These are phyloP conservation scores for Drosophila koepferae DNA, from an alignment of 2,888 invertebrate genomes.

Conservation along the genomic window DNA sequence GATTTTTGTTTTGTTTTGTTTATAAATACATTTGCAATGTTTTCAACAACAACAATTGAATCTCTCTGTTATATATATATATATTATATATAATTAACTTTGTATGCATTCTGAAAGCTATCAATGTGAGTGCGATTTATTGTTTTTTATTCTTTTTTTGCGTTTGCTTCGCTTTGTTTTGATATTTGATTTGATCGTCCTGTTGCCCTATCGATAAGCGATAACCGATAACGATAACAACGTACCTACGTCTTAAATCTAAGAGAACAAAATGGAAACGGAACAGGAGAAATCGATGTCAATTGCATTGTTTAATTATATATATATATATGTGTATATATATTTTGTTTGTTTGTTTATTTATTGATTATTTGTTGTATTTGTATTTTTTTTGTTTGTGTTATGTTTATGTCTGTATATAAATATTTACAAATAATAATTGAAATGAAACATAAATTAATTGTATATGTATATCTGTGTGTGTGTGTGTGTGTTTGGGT, in stretches of 20 bases:
- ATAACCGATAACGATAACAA: constrained; percentile 22
- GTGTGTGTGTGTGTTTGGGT: not conserved
- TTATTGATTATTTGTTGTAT: constrained; percentile 35
- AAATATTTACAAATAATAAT: constrained; percentile 51
- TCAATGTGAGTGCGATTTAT: constrained; percentile 55
- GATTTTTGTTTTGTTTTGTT: constrained; percentile 34
- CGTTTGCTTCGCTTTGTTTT: not conserved
- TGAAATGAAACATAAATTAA: constrained; percentile 46
- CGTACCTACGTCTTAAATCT: not conserved
- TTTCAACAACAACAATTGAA: constrained; percentile 78
- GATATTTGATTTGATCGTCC: constrained; percentile 22
- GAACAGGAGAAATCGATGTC: constrained; percentile 12
- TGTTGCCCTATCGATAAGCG: constrained; percentile 33
- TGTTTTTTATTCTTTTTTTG: not conserved
- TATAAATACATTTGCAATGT: constrained; percentile 78
- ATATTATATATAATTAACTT: constrained; percentile 24
- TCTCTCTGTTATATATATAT: constrained; percentile 29
- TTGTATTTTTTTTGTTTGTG: constrained; percentile 19
- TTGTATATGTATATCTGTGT: constrained; percentile 16
- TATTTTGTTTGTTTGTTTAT: constrained; percentile 4
- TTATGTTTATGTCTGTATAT: constrained; percentile 25
- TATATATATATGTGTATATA: not conserved
- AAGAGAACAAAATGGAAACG: constrained; percentile 21
- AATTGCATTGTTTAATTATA: constrained; percentile 8
- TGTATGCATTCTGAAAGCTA: constrained; percentile 62